Percentiles rank a stretch among this genome's conserved stretches.
Conservation (phyloP, 2,888 invertebrate species). For the Netelia melanura region DNA sequence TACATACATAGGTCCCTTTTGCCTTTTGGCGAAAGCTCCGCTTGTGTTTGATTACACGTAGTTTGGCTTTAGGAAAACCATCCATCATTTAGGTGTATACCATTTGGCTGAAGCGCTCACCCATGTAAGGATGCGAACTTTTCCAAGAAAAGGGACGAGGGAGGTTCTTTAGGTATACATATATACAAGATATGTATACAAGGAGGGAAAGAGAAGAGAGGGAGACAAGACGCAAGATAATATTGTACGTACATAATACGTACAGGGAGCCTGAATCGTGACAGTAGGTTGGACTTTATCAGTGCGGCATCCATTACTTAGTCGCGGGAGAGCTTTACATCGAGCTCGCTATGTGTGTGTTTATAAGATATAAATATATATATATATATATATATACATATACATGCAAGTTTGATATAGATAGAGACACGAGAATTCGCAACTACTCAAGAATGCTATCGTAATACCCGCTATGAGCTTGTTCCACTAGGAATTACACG, state of each 20-base stretch:
- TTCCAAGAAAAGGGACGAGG: conserved; percentile 71
- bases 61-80: conserved; percentile 67
- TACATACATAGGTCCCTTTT: background rate
- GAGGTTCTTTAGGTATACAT: background rate
- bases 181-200: background rate
- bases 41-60: conserved; percentile 46
- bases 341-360: conserved; percentile 58
- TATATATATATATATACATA: background rate
- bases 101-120: conserved; percentile 72
- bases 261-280: conserved; percentile 30
- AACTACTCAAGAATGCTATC: conserved; percentile 47
- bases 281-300: conserved; percentile 76
- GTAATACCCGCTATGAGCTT: conserved; percentile 51
- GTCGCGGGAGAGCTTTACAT: conserved; percentile 77
- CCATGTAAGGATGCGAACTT: conserved; percentile 69
- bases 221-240: background rate
- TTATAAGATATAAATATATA: background rate
- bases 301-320: conserved; percentile 80
- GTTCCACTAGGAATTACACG: conserved; percentile 60
- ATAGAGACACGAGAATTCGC: conserved; percentile 1
- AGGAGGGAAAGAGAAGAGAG: conserved; percentile 53
- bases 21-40: conserved; percentile 19
- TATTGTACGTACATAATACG: conserved; percentile 3
- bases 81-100: conserved; percentile 80
- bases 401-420: background rate